phyloP scores from a whole-genome alignment of 2,113 vertebrate genomes.

The Mormyrus iriodes region DNA sequence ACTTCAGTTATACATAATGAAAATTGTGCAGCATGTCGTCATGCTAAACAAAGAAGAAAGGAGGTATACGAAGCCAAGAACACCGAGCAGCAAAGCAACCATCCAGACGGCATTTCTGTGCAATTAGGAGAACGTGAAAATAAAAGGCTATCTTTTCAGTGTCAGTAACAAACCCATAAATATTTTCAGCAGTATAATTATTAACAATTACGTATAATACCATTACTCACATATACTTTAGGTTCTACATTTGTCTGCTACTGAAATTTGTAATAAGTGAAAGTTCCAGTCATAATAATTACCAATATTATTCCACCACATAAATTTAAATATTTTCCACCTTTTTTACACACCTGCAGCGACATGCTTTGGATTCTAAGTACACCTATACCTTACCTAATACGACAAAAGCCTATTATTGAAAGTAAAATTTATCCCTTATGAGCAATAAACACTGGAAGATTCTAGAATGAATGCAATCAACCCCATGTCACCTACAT shows the following conservation, averaged over 20 bases:
- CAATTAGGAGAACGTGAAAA: background rate
- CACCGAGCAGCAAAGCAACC: slow-evolving; percentile 56
- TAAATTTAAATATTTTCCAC: background rate
- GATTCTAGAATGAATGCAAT: background rate
- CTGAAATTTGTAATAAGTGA: background rate
- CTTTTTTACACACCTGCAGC: background rate
- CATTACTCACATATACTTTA: background rate
- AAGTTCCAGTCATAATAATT: background rate
- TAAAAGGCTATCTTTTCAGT: background rate
- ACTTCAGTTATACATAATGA: background rate
- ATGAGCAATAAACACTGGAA: background rate
- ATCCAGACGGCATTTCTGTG: slow-evolving; percentile 28
- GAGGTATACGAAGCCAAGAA: background rate
- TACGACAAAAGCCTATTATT: background rate
- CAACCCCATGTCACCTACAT: slow-evolving; percentile 3
- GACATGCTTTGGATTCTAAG: background rate
- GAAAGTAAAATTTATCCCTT: slow-evolving; percentile 4
- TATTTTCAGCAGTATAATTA: background rate
- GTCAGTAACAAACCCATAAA: background rate
- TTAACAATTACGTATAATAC: background rate
- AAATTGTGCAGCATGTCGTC: background rate
- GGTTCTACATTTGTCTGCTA: background rate
- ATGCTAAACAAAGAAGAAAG: background rate
- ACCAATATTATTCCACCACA: background rate
- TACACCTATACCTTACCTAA: background rate